A percentile compares a stretch with the other conserved stretches of the same genome.
phyloP scores from a whole-genome alignment of 2,797 vertebrate genomes.

The Diplodus sargus region DNA sequence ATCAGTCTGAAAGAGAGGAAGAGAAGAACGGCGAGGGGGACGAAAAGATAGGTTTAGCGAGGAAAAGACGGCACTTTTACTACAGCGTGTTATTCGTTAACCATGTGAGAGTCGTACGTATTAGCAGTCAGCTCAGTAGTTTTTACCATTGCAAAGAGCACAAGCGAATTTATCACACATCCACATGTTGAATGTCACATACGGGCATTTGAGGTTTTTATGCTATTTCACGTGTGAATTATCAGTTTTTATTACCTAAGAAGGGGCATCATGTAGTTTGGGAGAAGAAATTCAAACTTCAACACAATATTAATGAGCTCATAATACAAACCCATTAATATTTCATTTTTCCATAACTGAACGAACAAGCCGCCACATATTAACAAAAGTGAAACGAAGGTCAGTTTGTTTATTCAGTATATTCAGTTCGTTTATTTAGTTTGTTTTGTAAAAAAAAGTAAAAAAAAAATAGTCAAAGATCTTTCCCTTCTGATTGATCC shows the following conservation, averaged over 20 bases:
- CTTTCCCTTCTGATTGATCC: too few relatives aligned
- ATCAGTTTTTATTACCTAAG: background rate
- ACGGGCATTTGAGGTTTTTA: background rate
- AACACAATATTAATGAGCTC: too few relatives aligned
- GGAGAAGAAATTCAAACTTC: too few relatives aligned
- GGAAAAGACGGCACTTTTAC: background rate
- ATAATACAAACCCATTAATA: too few relatives aligned
- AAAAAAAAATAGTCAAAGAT: too few relatives aligned
- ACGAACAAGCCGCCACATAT: too few relatives aligned
- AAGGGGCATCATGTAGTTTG: too few relatives aligned
- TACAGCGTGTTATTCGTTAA: background rate
- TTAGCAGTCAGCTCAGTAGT: background rate
- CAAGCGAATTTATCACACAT: background rate
- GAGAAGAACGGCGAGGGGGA: slow-evolving; percentile 9
- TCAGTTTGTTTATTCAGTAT: too few relatives aligned
- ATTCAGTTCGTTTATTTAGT: too few relatives aligned
- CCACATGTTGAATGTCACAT: background rate
- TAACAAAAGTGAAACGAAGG: too few relatives aligned
- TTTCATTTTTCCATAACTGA: too few relatives aligned
- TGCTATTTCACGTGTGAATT: background rate
- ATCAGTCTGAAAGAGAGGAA: slow-evolving; percentile 49
- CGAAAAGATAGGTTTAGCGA: background rate
- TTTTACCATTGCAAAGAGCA: background rate
- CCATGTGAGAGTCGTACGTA: background rate
- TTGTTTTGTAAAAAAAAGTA: too few relatives aligned